Evolutionary conservation across 2,888 invertebrate species (phyloP).

Genomic region (Ephialtes manifestator): DNA sequence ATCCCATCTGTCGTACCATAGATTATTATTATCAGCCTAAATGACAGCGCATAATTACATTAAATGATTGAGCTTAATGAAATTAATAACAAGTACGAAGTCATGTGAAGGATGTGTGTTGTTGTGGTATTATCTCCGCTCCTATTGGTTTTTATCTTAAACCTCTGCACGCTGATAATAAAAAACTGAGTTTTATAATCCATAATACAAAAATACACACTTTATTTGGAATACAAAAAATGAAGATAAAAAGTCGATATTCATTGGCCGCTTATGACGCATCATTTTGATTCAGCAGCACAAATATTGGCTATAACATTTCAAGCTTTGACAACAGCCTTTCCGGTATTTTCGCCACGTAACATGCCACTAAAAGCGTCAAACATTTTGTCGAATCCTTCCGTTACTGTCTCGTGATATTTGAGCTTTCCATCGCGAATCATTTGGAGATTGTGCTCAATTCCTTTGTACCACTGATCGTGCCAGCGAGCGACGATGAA

Average conservation of each 20-base stretch:
- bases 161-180: not conserved
- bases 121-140: not conserved
- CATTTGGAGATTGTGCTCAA: conserved; percentile 89
- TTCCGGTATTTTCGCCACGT: conserved; percentile 90
- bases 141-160: not conserved
- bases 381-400: conserved; percentile 92
- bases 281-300: not conserved
- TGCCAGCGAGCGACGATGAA: conserved; percentile 88
- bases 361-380: conserved; percentile 90
- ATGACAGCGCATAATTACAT: not conserved
- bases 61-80: no score
- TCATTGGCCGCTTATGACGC: no score
- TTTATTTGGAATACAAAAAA: conserved; percentile 85
- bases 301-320: not conserved
- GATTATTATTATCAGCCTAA: no score
- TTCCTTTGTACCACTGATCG: conserved; percentile 89
- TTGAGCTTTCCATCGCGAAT: conserved; percentile 90
- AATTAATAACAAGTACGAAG: not conserved
- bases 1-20: no score
- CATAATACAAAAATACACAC: not conserved
- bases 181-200: no score
- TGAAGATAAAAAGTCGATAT: not conserved
- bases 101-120: not conserved
- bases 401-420: conserved; percentile 90
- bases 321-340: conserved; percentile 89